A percentile compares a stretch with the other conserved stretches of the same genome.
These are phyloP conservation scores for Eulemur macaco DNA, from an alignment of 2,113 vertebrate species.

Conservation along the genomic window DNA sequence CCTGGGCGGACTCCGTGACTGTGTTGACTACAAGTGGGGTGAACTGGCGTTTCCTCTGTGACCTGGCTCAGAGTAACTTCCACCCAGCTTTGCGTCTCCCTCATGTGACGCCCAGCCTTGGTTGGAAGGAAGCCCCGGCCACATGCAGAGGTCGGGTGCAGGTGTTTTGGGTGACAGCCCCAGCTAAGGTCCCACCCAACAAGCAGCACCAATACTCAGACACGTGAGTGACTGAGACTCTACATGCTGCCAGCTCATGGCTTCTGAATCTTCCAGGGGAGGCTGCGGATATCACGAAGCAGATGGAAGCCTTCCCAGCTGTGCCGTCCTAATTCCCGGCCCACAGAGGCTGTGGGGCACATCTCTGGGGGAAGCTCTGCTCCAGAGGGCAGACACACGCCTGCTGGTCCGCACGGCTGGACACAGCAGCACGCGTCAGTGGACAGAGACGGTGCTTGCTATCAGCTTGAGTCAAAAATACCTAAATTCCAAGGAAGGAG, in stretches of 20 bases:
- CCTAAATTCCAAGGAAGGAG: no score
- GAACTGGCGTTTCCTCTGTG: no score
- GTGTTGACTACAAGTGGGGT: fast-evolving
- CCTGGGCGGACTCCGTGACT: not conserved
- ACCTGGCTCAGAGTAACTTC: not conserved
- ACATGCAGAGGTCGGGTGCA: not conserved
- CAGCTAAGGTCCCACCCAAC: not conserved
- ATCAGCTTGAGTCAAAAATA: not conserved
- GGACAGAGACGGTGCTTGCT: fast-evolving
- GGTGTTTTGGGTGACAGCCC: fast-evolving
- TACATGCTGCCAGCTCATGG: not conserved
- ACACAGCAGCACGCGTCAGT: fast-evolving
- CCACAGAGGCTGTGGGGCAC: fast-evolving
- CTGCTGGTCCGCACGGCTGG: fast-evolving
- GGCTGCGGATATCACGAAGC: not conserved
- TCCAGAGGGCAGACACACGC: fast-evolving
- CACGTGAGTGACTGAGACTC: fast-evolving
- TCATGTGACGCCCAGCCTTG: fast-evolving
- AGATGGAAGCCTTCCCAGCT: not conserved
- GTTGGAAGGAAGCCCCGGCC: not conserved
- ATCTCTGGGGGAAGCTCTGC: not conserved
- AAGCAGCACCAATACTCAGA: not conserved
- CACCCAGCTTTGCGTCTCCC: fast-evolving
- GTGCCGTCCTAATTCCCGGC: not conserved
- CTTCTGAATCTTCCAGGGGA: not conserved